phyloP scores from a whole-genome alignment of 2,888 invertebrate species.

The Lasioglossum villosulum region DNA sequence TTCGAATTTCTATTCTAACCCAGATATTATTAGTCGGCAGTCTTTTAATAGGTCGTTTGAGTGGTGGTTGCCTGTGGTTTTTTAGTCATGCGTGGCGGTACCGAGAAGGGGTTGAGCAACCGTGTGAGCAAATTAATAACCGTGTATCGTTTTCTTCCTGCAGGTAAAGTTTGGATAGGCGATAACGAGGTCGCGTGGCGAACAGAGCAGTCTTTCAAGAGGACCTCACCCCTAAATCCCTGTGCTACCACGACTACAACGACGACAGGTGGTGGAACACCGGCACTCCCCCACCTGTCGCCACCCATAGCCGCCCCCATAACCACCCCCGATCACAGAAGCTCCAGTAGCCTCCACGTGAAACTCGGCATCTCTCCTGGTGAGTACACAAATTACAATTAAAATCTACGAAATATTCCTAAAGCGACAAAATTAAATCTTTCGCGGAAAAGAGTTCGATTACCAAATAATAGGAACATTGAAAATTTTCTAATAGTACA shows the following conservation, averaged over 20 bases:
- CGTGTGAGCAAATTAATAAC: neutral
- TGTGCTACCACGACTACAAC: slow-evolving; percentile 76
- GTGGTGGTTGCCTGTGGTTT: neutral
- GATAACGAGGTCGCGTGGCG: slow-evolving; percentile 82
- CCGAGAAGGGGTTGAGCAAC: neutral
- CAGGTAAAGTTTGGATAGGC: slow-evolving; percentile 82
- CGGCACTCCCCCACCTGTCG: slow-evolving; percentile 81
- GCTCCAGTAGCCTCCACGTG: slow-evolving; percentile 79
- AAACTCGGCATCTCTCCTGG: slow-evolving; percentile 82
- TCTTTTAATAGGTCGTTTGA: neutral
- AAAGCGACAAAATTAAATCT: neutral
- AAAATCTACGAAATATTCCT: neutral
- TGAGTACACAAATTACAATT: slow-evolving; percentile 63
- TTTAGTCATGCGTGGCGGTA: neutral
- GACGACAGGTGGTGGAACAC: slow-evolving; percentile 76
- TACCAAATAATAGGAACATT: neutral
- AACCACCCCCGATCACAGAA: slow-evolving; percentile 81
- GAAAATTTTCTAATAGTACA: no score
- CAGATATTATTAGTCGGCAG: neutral
- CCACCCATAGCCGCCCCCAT: slow-evolving; percentile 80
- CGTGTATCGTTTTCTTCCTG: slow-evolving; percentile 27
- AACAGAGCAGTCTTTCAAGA: slow-evolving; percentile 80
- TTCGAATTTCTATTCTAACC: slow-evolving; percentile 8
- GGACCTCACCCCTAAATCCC: slow-evolving; percentile 78
- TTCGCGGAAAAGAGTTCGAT: neutral